phyloP scores from a whole-genome alignment of 2,797 vertebrate genomes.

The Oreortyx pictus region DNA sequence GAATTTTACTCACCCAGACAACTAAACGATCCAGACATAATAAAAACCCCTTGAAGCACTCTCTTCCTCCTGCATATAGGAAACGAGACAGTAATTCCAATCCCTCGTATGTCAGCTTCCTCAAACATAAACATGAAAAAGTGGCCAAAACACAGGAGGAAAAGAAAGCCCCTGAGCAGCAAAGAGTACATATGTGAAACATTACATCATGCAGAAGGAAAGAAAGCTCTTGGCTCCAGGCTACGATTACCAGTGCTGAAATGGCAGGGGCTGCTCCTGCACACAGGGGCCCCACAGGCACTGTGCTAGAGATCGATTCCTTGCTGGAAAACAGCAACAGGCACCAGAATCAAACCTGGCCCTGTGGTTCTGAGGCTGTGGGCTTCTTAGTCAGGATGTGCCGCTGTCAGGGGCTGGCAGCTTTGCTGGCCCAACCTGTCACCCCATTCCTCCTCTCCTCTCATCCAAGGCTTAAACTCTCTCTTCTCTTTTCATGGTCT shows the following conservation, averaged over 20 bases:
- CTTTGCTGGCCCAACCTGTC: not conserved
- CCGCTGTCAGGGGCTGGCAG: not conserved
- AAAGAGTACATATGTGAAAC: slow-evolving; percentile 42
- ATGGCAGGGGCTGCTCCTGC: not conserved
- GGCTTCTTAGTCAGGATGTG: not conserved
- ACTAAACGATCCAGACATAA: slow-evolving; percentile 44
- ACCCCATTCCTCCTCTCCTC: not conserved
- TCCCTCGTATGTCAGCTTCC: slow-evolving; percentile 46
- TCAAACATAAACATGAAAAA: slow-evolving; percentile 51
- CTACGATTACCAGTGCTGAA: slow-evolving; percentile 11
- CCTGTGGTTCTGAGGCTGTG: fast-evolving
- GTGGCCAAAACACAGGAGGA: not conserved
- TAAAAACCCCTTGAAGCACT: slow-evolving; percentile 53
- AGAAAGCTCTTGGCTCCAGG: slow-evolving; percentile 26
- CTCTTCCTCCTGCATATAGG: slow-evolving; percentile 29
- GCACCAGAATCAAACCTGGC: not conserved
- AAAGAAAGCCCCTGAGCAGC: slow-evolving; percentile 46
- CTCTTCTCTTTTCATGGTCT: not conserved
- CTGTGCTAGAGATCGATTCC: fast-evolving
- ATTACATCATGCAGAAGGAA: slow-evolving; percentile 49
- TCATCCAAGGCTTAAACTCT: not conserved
- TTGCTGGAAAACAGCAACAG: fast-evolving
- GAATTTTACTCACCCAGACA: slow-evolving; percentile 68
- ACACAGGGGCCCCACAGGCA: not conserved
- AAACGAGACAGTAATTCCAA: slow-evolving; percentile 64